Percentiles rank a stretch among this genome's conserved stretches.
Conservation (phyloP, 2,113 vertebrate species). For the Pachyramphus minor region DNA sequence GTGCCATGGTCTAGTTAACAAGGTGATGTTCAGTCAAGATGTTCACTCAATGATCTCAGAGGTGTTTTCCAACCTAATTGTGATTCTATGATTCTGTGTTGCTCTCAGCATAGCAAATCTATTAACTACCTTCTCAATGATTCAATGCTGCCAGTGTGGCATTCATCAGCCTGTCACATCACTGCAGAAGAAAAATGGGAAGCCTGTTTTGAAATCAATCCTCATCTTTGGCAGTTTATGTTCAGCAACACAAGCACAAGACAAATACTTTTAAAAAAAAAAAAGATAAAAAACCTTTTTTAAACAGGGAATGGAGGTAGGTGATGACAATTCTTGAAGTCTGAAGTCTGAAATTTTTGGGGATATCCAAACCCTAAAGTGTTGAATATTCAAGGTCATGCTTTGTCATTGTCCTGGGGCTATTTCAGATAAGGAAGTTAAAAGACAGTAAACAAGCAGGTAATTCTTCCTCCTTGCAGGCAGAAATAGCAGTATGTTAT, state of each 20-base stretch:
- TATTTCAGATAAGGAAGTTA: constrained; percentile 18
- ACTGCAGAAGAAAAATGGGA: neutral
- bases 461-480: neutral
- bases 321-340: neutral
- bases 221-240: neutral
- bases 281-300: neutral
- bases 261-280: neutral
- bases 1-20: neutral
- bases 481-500: neutral
- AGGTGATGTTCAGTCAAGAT: accelerated
- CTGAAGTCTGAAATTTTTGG: neutral
- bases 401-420: neutral
- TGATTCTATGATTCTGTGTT: neutral
- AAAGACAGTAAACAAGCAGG: neutral
- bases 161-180: neutral
- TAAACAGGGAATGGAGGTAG: neutral
- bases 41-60: neutral
- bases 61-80: neutral
- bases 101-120: neutral
- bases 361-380: neutral
- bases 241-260: neutral
- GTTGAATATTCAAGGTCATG: neutral
- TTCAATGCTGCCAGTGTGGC: neutral
- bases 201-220: neutral
- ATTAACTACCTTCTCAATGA: neutral